phyloP scores from a whole-genome alignment of 2,888 invertebrate genomes.

The Chaitophorus viminalis region DNA sequence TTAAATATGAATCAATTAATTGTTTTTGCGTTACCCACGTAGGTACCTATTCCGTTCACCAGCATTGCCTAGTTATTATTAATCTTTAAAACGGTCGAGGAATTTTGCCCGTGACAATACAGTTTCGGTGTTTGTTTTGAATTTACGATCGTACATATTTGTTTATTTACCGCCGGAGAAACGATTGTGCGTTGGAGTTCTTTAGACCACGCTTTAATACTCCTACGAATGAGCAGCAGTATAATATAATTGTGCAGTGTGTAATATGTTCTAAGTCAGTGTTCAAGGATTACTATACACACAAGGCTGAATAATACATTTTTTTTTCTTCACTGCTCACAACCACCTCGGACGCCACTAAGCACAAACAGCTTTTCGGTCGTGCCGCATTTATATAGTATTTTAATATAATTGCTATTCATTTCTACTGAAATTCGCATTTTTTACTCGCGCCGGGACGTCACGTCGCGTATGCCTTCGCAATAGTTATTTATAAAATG shows the following conservation, averaged over 20 bases:
- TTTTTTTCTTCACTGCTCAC: no score
- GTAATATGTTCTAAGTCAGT: not conserved
- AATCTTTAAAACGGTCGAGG: not conserved
- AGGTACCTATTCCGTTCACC: no score
- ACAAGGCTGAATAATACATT: not conserved
- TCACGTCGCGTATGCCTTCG: no score
- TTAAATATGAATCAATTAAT: not conserved
- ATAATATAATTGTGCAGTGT: not conserved
- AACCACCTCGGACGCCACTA: no score
- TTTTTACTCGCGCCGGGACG: no score
- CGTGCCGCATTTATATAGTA: no score
- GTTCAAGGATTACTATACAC: not conserved
- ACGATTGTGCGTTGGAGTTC: not conserved
- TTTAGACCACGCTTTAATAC: not conserved
- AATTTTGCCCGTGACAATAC: not conserved
- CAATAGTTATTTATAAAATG: no score
- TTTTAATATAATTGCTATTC: no score
- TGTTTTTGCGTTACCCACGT: not conserved
- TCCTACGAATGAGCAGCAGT: not conserved
- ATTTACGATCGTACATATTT: not conserved
- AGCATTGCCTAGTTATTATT: not conserved
- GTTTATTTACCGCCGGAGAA: not conserved
- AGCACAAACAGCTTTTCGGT: no score
- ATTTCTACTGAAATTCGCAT: no score
- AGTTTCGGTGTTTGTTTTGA: not conserved